Percentiles rank a stretch among this genome's conserved stretches.
phyloP scores from a whole-genome alignment of 2,888 invertebrate genomes.

The Macroteleia sp. region DNA sequence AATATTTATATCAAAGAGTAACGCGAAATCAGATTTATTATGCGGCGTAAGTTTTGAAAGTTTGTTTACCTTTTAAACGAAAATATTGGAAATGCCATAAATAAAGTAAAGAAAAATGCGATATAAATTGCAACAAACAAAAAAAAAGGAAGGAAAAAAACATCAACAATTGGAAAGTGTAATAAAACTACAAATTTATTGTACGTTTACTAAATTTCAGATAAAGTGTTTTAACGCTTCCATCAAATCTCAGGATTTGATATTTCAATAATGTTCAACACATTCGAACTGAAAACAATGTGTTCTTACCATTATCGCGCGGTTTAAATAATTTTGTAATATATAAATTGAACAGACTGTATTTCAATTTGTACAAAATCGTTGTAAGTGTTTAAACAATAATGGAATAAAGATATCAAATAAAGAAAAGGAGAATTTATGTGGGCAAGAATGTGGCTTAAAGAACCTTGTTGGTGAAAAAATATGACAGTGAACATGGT shows the following conservation, averaged over 20 bases:
- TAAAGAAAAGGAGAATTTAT: conserved; percentile 29
- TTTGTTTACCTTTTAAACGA: no score
- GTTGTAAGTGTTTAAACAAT: background rate
- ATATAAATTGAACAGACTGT: background rate
- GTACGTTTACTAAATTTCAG: no score
- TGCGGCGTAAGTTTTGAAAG: no score
- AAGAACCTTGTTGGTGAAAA: conserved; percentile 22
- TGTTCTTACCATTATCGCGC: conserved; percentile 9
- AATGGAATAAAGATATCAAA: conserved; percentile 37
- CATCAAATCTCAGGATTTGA: conserved; percentile 24
- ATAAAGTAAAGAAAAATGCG: no score
- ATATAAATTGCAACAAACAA: no score
- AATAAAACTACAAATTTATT: no score
- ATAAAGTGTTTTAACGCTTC: no score
- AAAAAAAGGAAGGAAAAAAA: no score
- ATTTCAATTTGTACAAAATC: conserved; percentile 12
- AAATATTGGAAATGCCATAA: no score
- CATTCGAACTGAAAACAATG: conserved; percentile 21
- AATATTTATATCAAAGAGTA: no score
- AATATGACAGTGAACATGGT: conserved; percentile 17
- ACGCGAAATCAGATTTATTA: no score
- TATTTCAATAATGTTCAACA: conserved; percentile 26
- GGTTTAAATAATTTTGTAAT: conserved; percentile 21
- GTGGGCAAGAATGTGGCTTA: conserved; percentile 15
- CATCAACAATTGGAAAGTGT: no score